Percentiles rank a stretch among this genome's conserved stretches.
Evolutionary conservation across 1,140 invertebrate species (phyloP).

Genomic region (Apis florea): DNA sequence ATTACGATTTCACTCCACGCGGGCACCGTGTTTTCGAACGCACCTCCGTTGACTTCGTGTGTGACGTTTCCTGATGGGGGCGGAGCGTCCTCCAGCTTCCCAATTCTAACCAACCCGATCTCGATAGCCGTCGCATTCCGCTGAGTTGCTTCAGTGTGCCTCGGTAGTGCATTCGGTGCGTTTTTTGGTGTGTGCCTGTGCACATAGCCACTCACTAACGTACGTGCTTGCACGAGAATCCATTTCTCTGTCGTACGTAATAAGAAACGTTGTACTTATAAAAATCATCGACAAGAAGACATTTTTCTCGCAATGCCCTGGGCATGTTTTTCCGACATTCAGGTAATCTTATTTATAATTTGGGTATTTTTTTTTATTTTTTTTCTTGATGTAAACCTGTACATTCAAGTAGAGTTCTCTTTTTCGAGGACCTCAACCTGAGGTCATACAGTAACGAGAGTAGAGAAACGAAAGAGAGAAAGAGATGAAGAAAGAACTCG

Average conservation of each 20-base stretch:
- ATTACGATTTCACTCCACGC: conserved; percentile 18
- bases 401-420: conserved; percentile 36
- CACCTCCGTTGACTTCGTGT: conserved; percentile 28
- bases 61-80: conserved; percentile 64
- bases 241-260: conserved; percentile 43
- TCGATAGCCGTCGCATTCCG: conserved; percentile 66
- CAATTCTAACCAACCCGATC: conserved; percentile 68
- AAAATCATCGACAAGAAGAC: conserved; percentile 37
- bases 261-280: conserved; percentile 18
- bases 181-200: conserved; percentile 39
- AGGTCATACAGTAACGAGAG: conserved; percentile 60
- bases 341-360: conserved; percentile 64
- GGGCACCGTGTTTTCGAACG: conserved; percentile 49
- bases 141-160: conserved; percentile 56
- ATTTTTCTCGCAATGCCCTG: conserved; percentile 66
- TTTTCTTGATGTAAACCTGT: not conserved
- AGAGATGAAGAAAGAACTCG: conserved; percentile 67
- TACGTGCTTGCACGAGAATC: conserved; percentile 39
- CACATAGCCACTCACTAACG: conserved; percentile 36
- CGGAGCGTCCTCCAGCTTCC: conserved; percentile 63
- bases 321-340: conserved; percentile 73
- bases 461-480: conserved; percentile 50
- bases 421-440: conserved; percentile 61
- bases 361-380: not conserved
- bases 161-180: conserved; percentile 49